phyloP scores from a whole-genome alignment of 2,113 vertebrate genomes.

The Taurulus bubalis region DNA sequence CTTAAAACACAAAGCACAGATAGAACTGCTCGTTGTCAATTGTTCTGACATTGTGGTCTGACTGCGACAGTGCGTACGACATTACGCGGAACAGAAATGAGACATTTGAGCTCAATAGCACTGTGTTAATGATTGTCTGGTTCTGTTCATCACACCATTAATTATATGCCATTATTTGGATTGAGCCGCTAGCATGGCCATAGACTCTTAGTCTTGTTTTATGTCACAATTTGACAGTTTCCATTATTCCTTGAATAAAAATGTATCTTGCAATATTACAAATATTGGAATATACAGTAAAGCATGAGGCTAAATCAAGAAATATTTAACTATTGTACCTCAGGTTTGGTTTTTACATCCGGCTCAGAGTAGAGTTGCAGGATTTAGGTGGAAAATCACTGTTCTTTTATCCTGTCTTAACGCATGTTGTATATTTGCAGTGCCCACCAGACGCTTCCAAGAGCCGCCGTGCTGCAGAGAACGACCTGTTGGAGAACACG shows the following conservation, averaged over 20 bases:
- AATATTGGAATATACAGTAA: not conserved
- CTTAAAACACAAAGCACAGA: slow-evolving; percentile 3
- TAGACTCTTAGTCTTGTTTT: not conserved
- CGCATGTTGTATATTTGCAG: slow-evolving; percentile 70
- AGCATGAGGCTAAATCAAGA: not conserved
- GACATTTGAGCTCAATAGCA: not conserved
- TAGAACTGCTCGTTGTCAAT: not conserved
- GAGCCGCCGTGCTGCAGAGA: slow-evolving; percentile 90
- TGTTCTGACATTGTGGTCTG: not conserved
- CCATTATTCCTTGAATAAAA: not conserved
- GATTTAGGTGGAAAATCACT: not conserved
- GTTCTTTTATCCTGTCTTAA: not conserved
- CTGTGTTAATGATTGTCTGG: not conserved
- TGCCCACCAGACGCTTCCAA: slow-evolving; percentile 90
- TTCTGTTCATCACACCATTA: not conserved
- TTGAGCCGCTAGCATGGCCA: not conserved
- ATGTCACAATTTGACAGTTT: not conserved
- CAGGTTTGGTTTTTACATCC: not conserved
- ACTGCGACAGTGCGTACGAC: not conserved
- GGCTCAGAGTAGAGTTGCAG: not conserved
- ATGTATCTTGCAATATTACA: not conserved
- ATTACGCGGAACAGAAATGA: not conserved
- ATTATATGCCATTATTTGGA: not conserved
- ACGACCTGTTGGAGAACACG: slow-evolving; percentile 87
- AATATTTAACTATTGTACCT: not conserved